These are phyloP conservation scores for Clytia hemisphaerica DNA, from an alignment of 30 jellyfish, hydroid and myxozoan species.

Conservation along the genomic window DNA sequence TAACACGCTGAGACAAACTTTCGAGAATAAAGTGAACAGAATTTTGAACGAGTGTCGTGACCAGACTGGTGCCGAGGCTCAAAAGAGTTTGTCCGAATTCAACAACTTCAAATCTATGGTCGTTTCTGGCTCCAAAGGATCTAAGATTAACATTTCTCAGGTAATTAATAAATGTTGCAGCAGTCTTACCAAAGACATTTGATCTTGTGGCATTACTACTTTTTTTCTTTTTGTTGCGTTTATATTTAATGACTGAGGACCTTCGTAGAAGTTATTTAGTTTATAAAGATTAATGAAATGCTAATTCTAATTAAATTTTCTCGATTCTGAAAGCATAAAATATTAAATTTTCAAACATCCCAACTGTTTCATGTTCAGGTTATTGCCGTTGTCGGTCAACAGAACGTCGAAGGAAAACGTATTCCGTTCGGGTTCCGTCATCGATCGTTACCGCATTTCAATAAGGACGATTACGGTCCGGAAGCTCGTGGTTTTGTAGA, in stretches of 20 bases:
- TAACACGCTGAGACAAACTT: conserved; percentile 92
- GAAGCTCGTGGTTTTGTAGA: conserved; percentile 99
- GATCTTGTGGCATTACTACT: too few relatives aligned
- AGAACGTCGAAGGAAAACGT: conserved; percentile 99
- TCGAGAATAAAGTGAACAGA: conserved; percentile 94
- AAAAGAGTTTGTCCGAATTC: conserved; percentile 89
- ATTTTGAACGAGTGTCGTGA: conserved; percentile 99
- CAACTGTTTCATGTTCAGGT: conserved; percentile 39
- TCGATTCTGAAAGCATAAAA: not conserved
- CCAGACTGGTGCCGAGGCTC: conserved; percentile 99
- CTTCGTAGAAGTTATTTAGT: too few relatives aligned
- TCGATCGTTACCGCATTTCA: conserved; percentile 96
- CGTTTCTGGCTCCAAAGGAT: conserved; percentile 99
- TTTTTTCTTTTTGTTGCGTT: too few relatives aligned
- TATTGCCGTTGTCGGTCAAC: conserved; percentile 99
- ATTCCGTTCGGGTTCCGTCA: conserved; percentile 99
- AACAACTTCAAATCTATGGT: conserved; percentile 98
- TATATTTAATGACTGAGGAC: too few relatives aligned
- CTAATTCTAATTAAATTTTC: too few relatives aligned
- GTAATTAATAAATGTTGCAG: conserved; percentile 24
- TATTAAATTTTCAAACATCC: too few relatives aligned
- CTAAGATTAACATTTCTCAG: conserved; percentile 98
- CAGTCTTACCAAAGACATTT: too few relatives aligned
- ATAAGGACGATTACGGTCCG: conserved; percentile 99
- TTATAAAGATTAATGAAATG: not conserved